Evolutionary conservation across 2,113 vertebrate genomes (phyloP).

Genomic region (Engystomops pustulosus): DNA sequence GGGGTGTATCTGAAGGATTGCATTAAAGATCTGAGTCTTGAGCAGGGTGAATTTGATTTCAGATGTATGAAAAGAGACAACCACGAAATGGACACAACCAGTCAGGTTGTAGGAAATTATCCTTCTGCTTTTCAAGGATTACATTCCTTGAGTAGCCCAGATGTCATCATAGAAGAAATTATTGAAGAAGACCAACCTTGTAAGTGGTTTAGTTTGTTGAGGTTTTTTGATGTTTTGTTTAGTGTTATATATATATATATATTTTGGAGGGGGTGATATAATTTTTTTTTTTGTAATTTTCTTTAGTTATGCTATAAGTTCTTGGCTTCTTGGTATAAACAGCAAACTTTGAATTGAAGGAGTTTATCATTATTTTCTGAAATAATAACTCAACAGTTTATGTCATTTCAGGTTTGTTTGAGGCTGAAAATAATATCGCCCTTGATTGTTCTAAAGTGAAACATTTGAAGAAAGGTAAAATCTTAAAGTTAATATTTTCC

Average conservation of each 20-base stretch:
- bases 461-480: neutral
- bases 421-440: neutral
- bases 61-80: neutral
- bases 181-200: constrained; percentile 69
- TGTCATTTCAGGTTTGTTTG: neutral
- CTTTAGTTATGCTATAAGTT: no score
- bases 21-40: neutral
- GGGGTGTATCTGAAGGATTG: neutral
- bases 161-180: constrained; percentile 84
- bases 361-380: neutral
- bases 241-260: no score
- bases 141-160: constrained; percentile 62
- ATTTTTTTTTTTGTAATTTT: no score
- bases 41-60: neutral
- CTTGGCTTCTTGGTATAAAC: no score
- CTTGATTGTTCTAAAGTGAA: neutral
- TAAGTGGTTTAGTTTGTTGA: constrained; percentile 63
- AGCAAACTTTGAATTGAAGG: neutral
- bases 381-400: neutral
- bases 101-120: constrained; percentile 10
- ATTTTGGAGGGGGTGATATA: neutral
- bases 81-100: constrained; percentile 34
- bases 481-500: neutral
- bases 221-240: constrained; percentile 55
- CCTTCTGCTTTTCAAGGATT: constrained; percentile 26